Evolutionary conservation across 2,888 invertebrate species (phyloP).

Genomic region (Xestoiulus laeticollis): DNA sequence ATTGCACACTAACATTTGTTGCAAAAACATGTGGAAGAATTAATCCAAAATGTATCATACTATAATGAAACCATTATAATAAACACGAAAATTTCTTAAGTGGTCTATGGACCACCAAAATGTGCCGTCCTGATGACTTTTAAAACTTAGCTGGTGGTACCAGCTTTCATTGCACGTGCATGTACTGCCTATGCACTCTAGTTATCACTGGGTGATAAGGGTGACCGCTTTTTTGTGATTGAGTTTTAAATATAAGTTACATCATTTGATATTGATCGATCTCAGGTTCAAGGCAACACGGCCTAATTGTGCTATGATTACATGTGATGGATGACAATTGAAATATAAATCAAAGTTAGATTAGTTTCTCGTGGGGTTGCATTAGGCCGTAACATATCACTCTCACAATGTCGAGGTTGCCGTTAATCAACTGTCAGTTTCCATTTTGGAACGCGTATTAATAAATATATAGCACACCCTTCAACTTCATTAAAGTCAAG

Average conservation of each 20-base stretch:
- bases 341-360: conserved; percentile 10
- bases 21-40: too few relatives aligned
- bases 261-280: conserved; percentile 33
- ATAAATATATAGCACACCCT: neutral
- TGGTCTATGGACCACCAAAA: too few relatives aligned
- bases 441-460: neutral
- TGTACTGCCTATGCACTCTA: neutral
- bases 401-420: neutral
- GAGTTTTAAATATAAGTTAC: conserved; percentile 13
- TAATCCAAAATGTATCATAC: too few relatives aligned
- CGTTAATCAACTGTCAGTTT: neutral
- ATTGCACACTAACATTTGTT: too few relatives aligned
- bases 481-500: neutral
- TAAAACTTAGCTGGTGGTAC: neutral
- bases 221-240: neutral
- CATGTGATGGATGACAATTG: conserved; percentile 34
- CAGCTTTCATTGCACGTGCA: neutral
- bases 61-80: too few relatives aligned
- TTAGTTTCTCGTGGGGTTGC: neutral
- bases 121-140: too few relatives aligned
- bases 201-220: conserved; percentile 11
- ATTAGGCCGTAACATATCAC: neutral
- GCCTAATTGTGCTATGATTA: neutral
- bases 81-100: too few relatives aligned
- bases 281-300: conserved; percentile 35